Evolutionary conservation across 2,797 vertebrate genomes (phyloP).

Genomic region (Helostoma temminkii): DNA sequence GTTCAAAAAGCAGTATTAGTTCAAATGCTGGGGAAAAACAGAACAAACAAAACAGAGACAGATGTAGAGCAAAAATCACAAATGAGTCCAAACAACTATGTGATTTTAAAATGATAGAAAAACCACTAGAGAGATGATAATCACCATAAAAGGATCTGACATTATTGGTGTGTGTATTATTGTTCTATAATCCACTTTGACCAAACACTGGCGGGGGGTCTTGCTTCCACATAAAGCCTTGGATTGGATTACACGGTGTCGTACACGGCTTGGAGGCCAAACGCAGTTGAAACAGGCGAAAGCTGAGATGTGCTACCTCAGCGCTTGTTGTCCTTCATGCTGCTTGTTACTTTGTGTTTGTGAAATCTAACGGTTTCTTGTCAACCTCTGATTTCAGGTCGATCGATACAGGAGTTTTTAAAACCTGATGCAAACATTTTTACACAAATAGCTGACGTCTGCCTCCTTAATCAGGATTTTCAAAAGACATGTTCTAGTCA

Average conservation of each 20-base stretch:
- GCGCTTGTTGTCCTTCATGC: neutral
- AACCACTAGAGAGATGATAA: conserved; percentile 20
- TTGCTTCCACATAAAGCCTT: conserved; percentile 38
- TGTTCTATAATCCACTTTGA: conserved; percentile 72
- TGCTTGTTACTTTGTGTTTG: conserved; percentile 21
- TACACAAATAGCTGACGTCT: neutral
- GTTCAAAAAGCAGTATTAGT: neutral
- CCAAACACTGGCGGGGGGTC: conserved; percentile 42
- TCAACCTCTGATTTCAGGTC: conserved; percentile 13
- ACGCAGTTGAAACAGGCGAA: conserved; percentile 41
- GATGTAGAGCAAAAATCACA: conserved; percentile 30
- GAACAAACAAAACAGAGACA: conserved; percentile 21
- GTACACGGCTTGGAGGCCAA: conserved; percentile 52
- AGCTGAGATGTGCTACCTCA: conserved; percentile 40
- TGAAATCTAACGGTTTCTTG: neutral
- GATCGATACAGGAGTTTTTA: neutral
- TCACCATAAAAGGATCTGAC: conserved; percentile 14
- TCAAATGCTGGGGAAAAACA: neutral
- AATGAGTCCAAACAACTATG: neutral
- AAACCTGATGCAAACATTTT: neutral
- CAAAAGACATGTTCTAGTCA: too few relatives aligned
- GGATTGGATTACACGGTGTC: conserved; percentile 70
- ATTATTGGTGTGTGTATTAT: conserved; percentile 27
- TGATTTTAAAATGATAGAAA: conserved; percentile 9
- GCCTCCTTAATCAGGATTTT: neutral